phyloP scores from a whole-genome alignment of 2,113 vertebrate genomes.

The Nycticorax nycticorax region DNA sequence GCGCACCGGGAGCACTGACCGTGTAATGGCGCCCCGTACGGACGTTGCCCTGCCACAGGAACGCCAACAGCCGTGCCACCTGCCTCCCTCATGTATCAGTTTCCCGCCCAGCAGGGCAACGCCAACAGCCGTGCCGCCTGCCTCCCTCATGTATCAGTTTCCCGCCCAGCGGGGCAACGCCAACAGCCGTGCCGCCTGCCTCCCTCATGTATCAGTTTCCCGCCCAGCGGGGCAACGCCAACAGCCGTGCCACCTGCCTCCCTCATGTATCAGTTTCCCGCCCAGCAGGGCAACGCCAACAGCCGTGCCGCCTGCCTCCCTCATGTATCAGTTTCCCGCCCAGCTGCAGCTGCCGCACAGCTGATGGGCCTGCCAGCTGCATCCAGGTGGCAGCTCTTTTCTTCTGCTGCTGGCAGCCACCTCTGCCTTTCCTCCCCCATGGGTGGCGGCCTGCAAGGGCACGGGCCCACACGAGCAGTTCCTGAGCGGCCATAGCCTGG shows the following conservation, averaged over 20 bases:
- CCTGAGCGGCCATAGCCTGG: neutral
- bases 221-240: too few species aligned
- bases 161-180: too few species aligned
- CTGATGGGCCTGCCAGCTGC: rapidly evolving
- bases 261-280: too few species aligned
- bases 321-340: rapidly evolving
- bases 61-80: rapidly evolving
- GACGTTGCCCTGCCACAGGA: rapidly evolving
- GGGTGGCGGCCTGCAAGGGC: neutral
- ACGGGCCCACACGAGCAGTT: rapidly evolving
- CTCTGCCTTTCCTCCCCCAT: rapidly evolving
- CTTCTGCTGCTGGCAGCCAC: rapidly evolving
- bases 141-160: too few species aligned
- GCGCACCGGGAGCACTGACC: too few species aligned
- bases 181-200: rapidly evolving
- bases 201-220: too few species aligned
- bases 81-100: rapidly evolving
- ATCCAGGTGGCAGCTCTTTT: neutral
- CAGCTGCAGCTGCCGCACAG: rapidly evolving
- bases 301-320: rapidly evolving
- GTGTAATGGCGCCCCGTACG: too few species aligned
- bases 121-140: rapidly evolving
- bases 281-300: too few species aligned
- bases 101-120: rapidly evolving
- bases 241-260: rapidly evolving